A percentile compares a stretch with the other conserved stretches of the same genome.
phyloP scores from a whole-genome alignment of 1,140 invertebrate species.

The Idris sp. region DNA sequence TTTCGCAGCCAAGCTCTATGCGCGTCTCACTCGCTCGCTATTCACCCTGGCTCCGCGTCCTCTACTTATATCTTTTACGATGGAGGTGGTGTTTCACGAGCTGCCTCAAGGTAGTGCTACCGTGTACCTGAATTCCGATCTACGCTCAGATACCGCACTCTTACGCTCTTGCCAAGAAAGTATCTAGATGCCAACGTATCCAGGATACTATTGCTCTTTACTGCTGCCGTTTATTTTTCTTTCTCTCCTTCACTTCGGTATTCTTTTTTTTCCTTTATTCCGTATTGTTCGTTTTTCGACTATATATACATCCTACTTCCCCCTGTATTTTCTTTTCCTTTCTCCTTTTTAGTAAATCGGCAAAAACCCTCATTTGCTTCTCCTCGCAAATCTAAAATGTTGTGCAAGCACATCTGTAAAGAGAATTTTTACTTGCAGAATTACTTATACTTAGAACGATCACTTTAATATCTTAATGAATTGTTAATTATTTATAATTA shows the following conservation, averaged over 20 bases:
- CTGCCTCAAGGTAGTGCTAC: slow-evolving; percentile 76
- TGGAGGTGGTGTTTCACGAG: slow-evolving; percentile 72
- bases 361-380: too few relatives aligned
- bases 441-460: too few relatives aligned
- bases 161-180: slow-evolving; percentile 68
- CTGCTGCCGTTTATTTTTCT: slow-evolving; percentile 48
- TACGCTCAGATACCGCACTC: slow-evolving; percentile 72
- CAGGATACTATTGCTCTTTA: slow-evolving; percentile 70
- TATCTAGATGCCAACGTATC: slow-evolving; percentile 74
- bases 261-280: slow-evolving; percentile 20
- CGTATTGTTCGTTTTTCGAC: too few relatives aligned
- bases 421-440: too few relatives aligned
- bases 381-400: too few relatives aligned
- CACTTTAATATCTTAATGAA: too few relatives aligned
- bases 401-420: too few relatives aligned
- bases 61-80: slow-evolving; percentile 57
- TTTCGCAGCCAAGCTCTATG: slow-evolving; percentile 63
- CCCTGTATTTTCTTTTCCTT: too few relatives aligned
- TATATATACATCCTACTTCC: too few relatives aligned
- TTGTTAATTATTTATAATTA: too few relatives aligned
- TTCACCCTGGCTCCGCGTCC: slow-evolving; percentile 48
- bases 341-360: too few relatives aligned
- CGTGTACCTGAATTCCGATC: slow-evolving; percentile 78
- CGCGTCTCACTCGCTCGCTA: slow-evolving; percentile 42
- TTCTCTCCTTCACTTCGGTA: slow-evolving; percentile 17